Base-by-base conservation (phyloP, 1,140 invertebrate genomes). In the Drosophila novamexicana region DNA sequence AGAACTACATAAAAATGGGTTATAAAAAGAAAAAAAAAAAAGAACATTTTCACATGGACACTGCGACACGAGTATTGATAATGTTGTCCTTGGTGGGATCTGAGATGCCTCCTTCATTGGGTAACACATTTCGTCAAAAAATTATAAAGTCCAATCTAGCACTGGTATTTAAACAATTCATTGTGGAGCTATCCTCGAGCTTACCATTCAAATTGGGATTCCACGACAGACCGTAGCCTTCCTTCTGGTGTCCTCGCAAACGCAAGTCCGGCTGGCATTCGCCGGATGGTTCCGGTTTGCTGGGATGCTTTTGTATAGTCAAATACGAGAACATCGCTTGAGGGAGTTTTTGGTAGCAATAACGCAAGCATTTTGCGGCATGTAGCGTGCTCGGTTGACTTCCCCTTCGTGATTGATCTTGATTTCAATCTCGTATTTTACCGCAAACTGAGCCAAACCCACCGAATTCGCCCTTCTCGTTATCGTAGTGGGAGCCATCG, bases 381-480 rank as follows among this genome's bases (percentile, higher is more conserved):
- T 99, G 90, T 98, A 99, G 32, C 99, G 95, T 3, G 99, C 99
- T 77, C 99, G 94, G 92, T 99, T 99, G 7, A 99, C 99, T 93
- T 99, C 99, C 3, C 99, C 99, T 92, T 99, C 99, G 91, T 99
- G 99, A 93, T 99, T 99, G 70, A 99, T 99, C 93, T 99, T 99
- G 39, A 99, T 99, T 93, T 99, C 99, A 81, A 99, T 99, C 93
- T 99, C 99, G 90, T n/a, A 99, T 99, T 93, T 99, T 99, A 5
- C 99, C 99, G 84, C 97, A 98, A 5, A 99, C 98, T 2, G 98
- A 99, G 32, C 99, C 99, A 94, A 99, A 99, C 1, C 99, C 99
- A 79, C 99, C 99, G 94, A 99, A 99, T 94, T 99, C 99, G 90
- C 98, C 98, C 93, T 99, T 99, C 88, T 99, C 98, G 93, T 98